Conservation (phyloP, 1,140 invertebrate genomes). For the Zaprionus lachaisei region DNA sequence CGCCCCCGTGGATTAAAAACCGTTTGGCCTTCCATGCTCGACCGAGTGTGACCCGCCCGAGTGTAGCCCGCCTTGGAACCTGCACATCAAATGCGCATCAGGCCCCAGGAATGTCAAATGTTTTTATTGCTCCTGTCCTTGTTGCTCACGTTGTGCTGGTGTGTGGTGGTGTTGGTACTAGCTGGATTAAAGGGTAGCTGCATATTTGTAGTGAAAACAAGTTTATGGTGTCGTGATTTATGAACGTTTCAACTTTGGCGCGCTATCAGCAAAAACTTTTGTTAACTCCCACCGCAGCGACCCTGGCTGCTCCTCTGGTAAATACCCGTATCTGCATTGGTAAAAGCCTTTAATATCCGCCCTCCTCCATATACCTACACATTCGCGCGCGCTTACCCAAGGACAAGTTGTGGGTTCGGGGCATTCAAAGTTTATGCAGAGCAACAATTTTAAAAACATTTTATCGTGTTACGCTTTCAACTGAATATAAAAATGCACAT, state of each 20-base stretch:
- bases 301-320: constrained; percentile 44
- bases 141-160: background rate
- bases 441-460: constrained; percentile 73
- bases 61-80: constrained; percentile 21
- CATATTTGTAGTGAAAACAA: constrained; percentile 78
- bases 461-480: constrained; percentile 81
- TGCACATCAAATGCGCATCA: constrained; percentile 46
- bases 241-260: constrained; percentile 80
- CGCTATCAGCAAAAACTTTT: constrained; percentile 79
- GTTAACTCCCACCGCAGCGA: constrained; percentile 38
- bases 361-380: constrained; percentile 32
- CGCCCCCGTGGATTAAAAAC: constrained; percentile 61
- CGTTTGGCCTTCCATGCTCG: constrained; percentile 44
- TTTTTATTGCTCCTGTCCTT: constrained; percentile 1
- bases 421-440: constrained; percentile 69
- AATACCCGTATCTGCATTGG: constrained; percentile 57
- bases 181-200: constrained; percentile 39
- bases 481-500: constrained; percentile 76
- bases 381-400: constrained; percentile 36
- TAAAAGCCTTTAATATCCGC: constrained; percentile 64
- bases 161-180: constrained; percentile 2
- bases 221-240: constrained; percentile 81
- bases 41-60: background rate
- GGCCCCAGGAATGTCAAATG: constrained; percentile 33
- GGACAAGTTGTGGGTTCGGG: constrained; percentile 74